phyloP scores from a whole-genome alignment of 1,140 invertebrate species.

The Lepidurus couesii region DNA sequence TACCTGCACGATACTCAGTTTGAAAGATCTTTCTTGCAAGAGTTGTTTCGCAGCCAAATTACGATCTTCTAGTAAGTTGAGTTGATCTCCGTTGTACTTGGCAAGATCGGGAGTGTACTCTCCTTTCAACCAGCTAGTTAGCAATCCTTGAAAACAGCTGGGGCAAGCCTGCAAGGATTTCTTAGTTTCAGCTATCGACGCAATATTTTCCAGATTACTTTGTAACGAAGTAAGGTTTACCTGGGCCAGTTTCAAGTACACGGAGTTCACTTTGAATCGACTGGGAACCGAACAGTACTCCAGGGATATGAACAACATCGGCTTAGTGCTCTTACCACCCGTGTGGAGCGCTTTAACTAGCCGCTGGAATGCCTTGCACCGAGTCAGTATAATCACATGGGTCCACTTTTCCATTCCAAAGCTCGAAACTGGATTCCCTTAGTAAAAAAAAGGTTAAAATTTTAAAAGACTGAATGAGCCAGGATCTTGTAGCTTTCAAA shows the following conservation, averaged over 20 bases:
- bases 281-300: background rate
- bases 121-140: background rate
- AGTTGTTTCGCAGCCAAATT: background rate
- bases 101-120: background rate
- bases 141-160: background rate
- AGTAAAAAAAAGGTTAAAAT: too few relatives aligned
- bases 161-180: background rate
- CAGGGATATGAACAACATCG: background rate
- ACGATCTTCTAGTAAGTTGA: background rate
- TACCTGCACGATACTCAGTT: background rate
- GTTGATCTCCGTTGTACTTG: background rate
- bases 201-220: background rate
- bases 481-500: too few relatives aligned
- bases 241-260: background rate
- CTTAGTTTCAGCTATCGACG: background rate
- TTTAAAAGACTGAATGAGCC: too few relatives aligned
- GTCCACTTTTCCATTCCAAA: background rate
- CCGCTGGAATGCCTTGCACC: background rate
- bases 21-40: background rate
- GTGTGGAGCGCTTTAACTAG: background rate
- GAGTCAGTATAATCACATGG: background rate
- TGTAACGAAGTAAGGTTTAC: background rate
- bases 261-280: background rate
- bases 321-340: background rate
- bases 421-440: background rate